Percentiles rank a stretch among this genome's conserved stretches.
phyloP scores from a whole-genome alignment of 1,140 invertebrate species.

The Psix sp. region DNA sequence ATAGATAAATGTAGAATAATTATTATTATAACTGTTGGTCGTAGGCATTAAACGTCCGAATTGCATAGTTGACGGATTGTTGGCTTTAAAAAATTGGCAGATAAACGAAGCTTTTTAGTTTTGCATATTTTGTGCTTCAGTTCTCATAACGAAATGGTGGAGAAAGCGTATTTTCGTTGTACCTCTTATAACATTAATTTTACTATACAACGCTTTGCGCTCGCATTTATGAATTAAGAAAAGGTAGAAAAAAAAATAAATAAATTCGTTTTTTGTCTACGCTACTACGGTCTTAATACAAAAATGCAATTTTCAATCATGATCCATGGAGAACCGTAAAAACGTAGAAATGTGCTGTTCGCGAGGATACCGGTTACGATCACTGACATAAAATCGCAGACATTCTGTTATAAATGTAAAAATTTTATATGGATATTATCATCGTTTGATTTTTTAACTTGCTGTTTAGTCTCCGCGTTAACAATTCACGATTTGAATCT shows the following conservation, averaged over 20 bases:
- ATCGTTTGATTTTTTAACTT: neutral
- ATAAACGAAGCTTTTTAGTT: slow-evolving; percentile 23
- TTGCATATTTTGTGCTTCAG: slow-evolving; percentile 12
- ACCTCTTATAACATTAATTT: too few species aligned
- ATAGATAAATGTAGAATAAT: slow-evolving; percentile 78
- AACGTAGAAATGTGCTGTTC: too few species aligned
- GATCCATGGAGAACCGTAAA: too few species aligned
- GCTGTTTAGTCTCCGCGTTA: slow-evolving; percentile 9
- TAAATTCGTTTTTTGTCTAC: too few species aligned
- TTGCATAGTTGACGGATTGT: slow-evolving; percentile 64
- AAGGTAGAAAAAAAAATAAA: too few species aligned
- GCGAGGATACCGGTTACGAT: too few species aligned
- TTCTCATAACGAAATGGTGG: too few species aligned
- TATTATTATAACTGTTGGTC: slow-evolving; percentile 77
- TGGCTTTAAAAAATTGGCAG: slow-evolving; percentile 61
- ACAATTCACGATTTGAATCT: slow-evolving; percentile 28
- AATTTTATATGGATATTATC: slow-evolving; percentile 32
- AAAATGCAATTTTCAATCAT: too few species aligned
- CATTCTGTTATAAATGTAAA: slow-evolving; percentile 46
- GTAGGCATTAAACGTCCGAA: slow-evolving; percentile 73
- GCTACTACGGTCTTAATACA: too few species aligned
- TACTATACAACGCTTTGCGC: too few species aligned
- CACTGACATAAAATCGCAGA: slow-evolving; percentile 52
- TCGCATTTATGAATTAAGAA: too few species aligned
- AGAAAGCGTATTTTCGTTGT: too few species aligned